Evolutionary conservation across 2,888 invertebrate species (phyloP).

Genomic region (Eupelmus urozonus): DNA sequence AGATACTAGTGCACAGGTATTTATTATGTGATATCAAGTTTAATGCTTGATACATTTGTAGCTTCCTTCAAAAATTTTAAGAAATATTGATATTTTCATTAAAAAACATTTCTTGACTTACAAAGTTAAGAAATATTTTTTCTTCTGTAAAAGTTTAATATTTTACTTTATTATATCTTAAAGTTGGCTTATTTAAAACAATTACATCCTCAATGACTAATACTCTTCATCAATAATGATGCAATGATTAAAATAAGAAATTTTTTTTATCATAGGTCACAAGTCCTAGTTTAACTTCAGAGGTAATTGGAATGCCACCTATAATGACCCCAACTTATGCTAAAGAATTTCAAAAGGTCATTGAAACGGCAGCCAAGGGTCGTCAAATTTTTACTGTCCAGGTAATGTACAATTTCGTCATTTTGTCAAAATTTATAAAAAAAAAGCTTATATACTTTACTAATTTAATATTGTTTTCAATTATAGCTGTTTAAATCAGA

Average conservation of each 20-base stretch:
- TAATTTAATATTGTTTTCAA: constrained; percentile 46
- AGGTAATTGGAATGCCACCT: constrained; percentile 77
- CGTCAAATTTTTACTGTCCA: constrained; percentile 81
- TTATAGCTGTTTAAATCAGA: constrained; percentile 81
- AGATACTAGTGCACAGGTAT: constrained; percentile 74
- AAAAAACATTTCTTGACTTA: too few relatives aligned
- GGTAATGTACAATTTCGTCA: constrained; percentile 67
- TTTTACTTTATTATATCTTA: too few relatives aligned
- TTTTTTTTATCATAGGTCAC: constrained; percentile 76
- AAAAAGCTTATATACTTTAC: background rate
- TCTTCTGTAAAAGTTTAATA: too few relatives aligned
- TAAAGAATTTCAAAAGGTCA: constrained; percentile 80
- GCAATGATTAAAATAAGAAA: too few relatives aligned
- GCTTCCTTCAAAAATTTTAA: too few relatives aligned
- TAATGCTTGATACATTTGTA: background rate
- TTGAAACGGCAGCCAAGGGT: constrained; percentile 80
- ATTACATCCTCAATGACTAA: too few relatives aligned
- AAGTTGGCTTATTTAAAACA: too few relatives aligned
- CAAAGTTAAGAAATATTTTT: too few relatives aligned
- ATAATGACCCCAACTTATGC: constrained; percentile 80
- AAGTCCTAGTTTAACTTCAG: constrained; percentile 75
- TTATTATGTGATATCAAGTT: constrained; percentile 7
- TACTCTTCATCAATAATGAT: too few relatives aligned
- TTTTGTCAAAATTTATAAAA: background rate
- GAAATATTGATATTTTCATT: too few relatives aligned